Percentiles rank a stretch among this genome's conserved stretches.
Evolutionary conservation across 2,888 invertebrate species (phyloP).

Genomic region (Calephelis perditalis): DNA sequence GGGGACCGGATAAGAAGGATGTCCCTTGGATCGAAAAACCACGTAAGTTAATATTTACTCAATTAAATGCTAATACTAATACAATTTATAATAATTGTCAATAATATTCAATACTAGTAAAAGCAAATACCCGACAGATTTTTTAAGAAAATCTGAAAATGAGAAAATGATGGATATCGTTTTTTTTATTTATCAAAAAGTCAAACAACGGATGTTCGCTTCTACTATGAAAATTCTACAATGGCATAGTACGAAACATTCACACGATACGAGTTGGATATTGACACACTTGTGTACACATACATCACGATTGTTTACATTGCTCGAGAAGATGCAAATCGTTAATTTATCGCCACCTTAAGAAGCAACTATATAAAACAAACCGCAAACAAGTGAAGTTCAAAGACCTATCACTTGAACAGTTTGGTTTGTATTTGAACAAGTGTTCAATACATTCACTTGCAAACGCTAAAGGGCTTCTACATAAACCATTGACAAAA

Average conservation of each 20-base stretch:
- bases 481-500: conserved; percentile 32
- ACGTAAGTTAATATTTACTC: no score
- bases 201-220: no score
- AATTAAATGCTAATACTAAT: no score
- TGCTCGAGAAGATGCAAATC: conserved; percentile 66
- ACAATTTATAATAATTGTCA: no score
- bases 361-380: conserved; percentile 68
- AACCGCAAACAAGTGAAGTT: conserved; percentile 66
- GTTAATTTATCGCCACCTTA: conserved; percentile 73
- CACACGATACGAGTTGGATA: conserved; percentile 41
- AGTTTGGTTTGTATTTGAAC: conserved; percentile 65
- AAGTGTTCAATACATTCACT: conserved; percentile 54
- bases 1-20: no score
- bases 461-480: conserved; percentile 47
- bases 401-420: conserved; percentile 71
- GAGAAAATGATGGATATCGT: no score
- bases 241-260: conserved; percentile 26
- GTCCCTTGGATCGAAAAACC: no score
- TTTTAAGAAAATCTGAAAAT: conserved; percentile 1
- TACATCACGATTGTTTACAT: conserved; percentile 61
- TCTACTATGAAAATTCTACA: no score
- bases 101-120: no score
- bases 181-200: no score
- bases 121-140: no score
- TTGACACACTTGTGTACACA: conserved; percentile 57